phyloP scores from a whole-genome alignment of 2,113 vertebrate species.

The Acinonyx jubatus region DNA sequence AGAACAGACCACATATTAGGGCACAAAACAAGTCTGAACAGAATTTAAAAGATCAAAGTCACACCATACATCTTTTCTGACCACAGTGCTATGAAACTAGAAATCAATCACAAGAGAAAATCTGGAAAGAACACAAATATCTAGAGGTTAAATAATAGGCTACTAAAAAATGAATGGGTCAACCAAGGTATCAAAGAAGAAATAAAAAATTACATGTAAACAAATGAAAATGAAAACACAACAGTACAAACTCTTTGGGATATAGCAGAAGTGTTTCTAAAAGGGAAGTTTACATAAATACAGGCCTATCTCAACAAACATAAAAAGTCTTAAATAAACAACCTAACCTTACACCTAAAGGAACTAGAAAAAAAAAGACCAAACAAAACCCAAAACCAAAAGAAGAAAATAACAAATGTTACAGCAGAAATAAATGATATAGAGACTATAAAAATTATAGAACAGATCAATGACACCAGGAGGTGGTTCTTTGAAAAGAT shows the following conservation, averaged over 20 bases:
- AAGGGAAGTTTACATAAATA: background rate
- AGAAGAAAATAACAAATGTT: background rate
- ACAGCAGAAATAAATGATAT: background rate
- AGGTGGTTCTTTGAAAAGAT: background rate
- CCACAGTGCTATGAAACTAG: background rate
- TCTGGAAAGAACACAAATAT: background rate
- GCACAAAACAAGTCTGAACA: background rate
- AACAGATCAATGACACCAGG: background rate
- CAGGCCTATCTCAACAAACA: background rate
- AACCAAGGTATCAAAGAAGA: background rate
- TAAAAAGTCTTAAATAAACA: background rate
- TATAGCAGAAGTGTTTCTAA: background rate
- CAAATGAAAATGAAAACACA: background rate
- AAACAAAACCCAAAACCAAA: background rate
- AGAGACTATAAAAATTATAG: background rate
- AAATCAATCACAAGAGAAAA: background rate
- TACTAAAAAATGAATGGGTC: background rate
- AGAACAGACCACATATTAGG: background rate
- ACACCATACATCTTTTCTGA: background rate
- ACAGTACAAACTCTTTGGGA: background rate
- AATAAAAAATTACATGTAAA: background rate
- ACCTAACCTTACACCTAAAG: background rate
- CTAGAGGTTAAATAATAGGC: background rate
- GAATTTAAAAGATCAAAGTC: background rate
- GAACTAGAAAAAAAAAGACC: background rate